Evolutionary conservation across 2,888 invertebrate genomes (phyloP).

Genomic region (Achlya flavicornis): DNA sequence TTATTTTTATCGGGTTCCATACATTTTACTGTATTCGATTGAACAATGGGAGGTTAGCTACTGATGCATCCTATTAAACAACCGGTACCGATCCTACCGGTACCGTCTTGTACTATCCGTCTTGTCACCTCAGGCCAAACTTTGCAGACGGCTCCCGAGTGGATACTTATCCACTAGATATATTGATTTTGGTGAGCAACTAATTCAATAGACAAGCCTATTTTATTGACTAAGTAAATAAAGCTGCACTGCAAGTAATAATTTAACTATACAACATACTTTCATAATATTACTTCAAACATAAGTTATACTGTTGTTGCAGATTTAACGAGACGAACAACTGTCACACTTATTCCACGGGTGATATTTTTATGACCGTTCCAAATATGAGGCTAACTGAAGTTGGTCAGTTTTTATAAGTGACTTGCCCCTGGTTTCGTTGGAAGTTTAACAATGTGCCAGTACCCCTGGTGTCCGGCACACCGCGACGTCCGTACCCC

Average conservation of each 20-base stretch:
- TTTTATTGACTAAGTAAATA: too few relatives aligned
- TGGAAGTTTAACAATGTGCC: constrained; percentile 62
- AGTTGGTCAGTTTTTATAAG: constrained; percentile 36
- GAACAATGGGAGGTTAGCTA: constrained; percentile 20
- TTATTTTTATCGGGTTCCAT: too few relatives aligned
- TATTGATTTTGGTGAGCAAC: neutral
- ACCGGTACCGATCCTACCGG: constrained; percentile 12
- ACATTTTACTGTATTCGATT: neutral
- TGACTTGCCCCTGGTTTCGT: constrained; percentile 44
- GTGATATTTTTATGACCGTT: constrained; percentile 34
- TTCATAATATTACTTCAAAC: too few relatives aligned
- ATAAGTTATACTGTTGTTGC: too few relatives aligned
- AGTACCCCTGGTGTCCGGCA: constrained; percentile 51
- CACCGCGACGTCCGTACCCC: constrained; percentile 35
- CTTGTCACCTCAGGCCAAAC: constrained; percentile 55
- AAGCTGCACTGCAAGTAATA: too few relatives aligned
- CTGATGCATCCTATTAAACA: constrained; percentile 39
- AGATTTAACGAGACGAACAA: neutral
- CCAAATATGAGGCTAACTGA: constrained; percentile 48
- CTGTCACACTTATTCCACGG: constrained; percentile 9
- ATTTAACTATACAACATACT: too few relatives aligned
- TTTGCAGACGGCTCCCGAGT: constrained; percentile 59
- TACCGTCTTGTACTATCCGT: constrained; percentile 37
- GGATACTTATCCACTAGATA: constrained; percentile 32
- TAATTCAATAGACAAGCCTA: neutral